These are phyloP conservation scores for Aramus guarauna DNA, from an alignment of 2,113 vertebrate species.

Conservation along the genomic window DNA sequence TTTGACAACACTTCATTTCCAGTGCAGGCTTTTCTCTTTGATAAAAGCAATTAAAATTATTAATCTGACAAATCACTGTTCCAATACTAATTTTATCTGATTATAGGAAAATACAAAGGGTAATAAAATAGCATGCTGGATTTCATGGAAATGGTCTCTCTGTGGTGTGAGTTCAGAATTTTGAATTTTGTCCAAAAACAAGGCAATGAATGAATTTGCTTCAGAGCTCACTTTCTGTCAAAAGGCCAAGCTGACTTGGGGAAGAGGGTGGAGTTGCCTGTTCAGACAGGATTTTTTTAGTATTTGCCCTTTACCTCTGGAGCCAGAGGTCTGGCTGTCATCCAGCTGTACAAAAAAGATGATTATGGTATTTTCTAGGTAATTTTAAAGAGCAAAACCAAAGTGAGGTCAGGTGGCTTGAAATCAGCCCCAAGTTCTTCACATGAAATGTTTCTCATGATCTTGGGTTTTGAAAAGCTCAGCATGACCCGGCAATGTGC, in stretches of 20 bases:
- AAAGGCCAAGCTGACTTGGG: slow-evolving; percentile 77
- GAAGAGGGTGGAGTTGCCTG: slow-evolving; percentile 77
- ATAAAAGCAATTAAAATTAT: not conserved
- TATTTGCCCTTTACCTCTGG: slow-evolving; percentile 84
- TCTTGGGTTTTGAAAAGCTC: slow-evolving; percentile 62
- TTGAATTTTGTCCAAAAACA: slow-evolving; percentile 71
- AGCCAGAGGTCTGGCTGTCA: slow-evolving; percentile 80
- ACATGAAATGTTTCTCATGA: slow-evolving; percentile 65
- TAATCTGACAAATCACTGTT: slow-evolving; percentile 16
- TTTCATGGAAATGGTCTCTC: slow-evolving; percentile 64
- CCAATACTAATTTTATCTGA: not conserved
- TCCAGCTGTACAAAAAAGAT: slow-evolving; percentile 70
- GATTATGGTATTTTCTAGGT: slow-evolving; percentile 77
- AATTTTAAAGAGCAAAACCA: slow-evolving; percentile 75
- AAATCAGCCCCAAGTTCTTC: slow-evolving; percentile 68
- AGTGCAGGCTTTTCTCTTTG: not conserved
- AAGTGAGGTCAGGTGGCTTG: slow-evolving; percentile 76
- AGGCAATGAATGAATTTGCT: slow-evolving; percentile 77
- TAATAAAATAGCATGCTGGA: slow-evolving; percentile 57
- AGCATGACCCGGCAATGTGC: too few species aligned
- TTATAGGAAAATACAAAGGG: slow-evolving; percentile 36
- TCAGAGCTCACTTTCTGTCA: slow-evolving; percentile 78
- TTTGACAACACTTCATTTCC: not conserved
- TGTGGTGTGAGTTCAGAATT: slow-evolving; percentile 59
- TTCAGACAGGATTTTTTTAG: slow-evolving; percentile 80